A percentile compares a stretch with the other conserved stretches of the same genome.
Evolutionary conservation across 2,888 invertebrate species (phyloP).

Genomic region (Flexamia atlantica): DNA sequence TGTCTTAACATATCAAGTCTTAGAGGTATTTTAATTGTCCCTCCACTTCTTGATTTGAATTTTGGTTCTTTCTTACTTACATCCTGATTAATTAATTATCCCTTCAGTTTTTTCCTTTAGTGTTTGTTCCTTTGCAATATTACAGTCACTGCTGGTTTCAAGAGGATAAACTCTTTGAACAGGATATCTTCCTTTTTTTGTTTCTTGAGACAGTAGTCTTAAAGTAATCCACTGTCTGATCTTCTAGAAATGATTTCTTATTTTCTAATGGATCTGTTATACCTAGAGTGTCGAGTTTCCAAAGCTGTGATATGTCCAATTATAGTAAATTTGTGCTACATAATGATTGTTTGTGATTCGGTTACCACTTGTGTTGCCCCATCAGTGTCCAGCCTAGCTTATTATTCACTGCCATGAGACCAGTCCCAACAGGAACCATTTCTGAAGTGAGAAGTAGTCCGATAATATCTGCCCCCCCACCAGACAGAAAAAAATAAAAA

Average conservation of each 20-base stretch:
- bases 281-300: constrained; percentile 7
- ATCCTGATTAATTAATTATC: too few species aligned
- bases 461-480: background rate
- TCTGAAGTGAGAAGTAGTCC: background rate
- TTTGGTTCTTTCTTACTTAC: too few species aligned
- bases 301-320: background rate
- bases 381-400: constrained; percentile 10
- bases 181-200: background rate
- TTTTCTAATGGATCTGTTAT: background rate
- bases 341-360: background rate
- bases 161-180: background rate
- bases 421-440: background rate
- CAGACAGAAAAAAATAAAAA: background rate
- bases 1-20: too few species aligned
- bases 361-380: background rate
- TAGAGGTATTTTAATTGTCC: too few species aligned
- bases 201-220: background rate
- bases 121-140: background rate
- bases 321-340: background rate
- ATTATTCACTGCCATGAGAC: background rate
- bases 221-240: background rate
- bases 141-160: background rate
- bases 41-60: too few species aligned
- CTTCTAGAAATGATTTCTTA: background rate
- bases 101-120: background rate